A percentile compares a stretch with the other conserved stretches of the same genome.
phyloP scores from a whole-genome alignment of 2,113 vertebrate species.

The Equus quagga region DNA sequence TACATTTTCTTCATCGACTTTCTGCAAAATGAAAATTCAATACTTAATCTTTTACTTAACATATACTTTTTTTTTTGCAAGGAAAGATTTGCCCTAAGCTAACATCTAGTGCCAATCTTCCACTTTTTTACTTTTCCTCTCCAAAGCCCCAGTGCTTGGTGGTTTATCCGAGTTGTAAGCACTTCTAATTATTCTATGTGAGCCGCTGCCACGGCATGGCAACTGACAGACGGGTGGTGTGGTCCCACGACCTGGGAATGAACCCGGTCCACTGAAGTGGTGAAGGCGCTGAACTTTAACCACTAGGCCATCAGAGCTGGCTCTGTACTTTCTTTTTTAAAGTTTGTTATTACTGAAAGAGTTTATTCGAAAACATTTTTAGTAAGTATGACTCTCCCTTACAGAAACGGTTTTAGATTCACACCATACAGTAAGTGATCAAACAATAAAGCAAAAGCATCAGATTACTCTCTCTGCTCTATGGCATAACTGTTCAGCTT shows the following conservation, averaged over 20 bases:
- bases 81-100: too few relatives aligned
- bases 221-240: too few relatives aligned
- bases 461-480: not conserved
- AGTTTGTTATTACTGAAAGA: not conserved
- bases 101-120: too few relatives aligned
- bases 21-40: conserved; percentile 27
- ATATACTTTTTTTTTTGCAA: not conserved
- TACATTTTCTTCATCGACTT: conserved; percentile 17
- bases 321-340: not conserved
- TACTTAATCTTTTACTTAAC: conserved; percentile 44
- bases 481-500: not conserved
- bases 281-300: too few relatives aligned
- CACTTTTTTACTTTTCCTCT: too few relatives aligned
- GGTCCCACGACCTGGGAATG: too few relatives aligned
- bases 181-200: too few relatives aligned
- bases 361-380: not conserved
- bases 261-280: too few relatives aligned
- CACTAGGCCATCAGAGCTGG: too few relatives aligned
- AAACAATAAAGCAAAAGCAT: not conserved
- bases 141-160: too few relatives aligned
- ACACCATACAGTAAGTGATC: not conserved
- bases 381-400: not conserved
- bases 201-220: too few relatives aligned
- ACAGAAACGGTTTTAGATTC: not conserved
- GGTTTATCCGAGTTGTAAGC: too few relatives aligned